Evolutionary conservation across 1,140 invertebrate species (phyloP), one percentile per base, ranked within the genome.

Genomic region (Ips typographus): DNA sequence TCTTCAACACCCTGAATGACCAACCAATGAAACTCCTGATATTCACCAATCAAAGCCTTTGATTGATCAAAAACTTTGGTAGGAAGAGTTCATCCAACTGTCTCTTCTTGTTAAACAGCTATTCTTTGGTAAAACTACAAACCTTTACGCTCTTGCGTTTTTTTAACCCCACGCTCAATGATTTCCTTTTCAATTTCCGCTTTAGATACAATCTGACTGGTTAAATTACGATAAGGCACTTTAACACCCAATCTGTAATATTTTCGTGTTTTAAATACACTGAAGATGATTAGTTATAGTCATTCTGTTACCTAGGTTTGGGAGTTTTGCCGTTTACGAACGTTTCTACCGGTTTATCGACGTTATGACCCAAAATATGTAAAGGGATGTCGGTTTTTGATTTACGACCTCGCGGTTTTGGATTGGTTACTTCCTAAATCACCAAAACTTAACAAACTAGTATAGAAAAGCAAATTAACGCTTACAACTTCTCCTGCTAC

Each of bases 171-270:
- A 49, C 83, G 72, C 70, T 83, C 80, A 22, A 83, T 67, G 40
- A 84, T 76, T 73, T 84, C 83, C 61, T 82, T 74, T 41, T 83
- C 80, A 51, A 84, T 81, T 73, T 84, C 83, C 43, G 80, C 76
- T 70, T 81, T 80, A 2, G 79, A 81, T 2, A 84, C 80, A 40
- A 84, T 83, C 61, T 82, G 80, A 75, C 82, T 83, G 4, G 80
- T 82, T 22, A 83, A 71, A 71, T 82, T 81, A 58, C 79, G 74
- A 62, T 81, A 83, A 7, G 82, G 82, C 42, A 82, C 78, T 72
- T 80, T 81, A 47, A 83, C 82, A 53, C 82, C 82, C 22, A 82
- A 70, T 44, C 65, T 68, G 5, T 22, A 22, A 55, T 49, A 49
- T 49, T 49, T 8, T 49, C 22, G 7, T 8, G 22, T 22, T 49